A percentile compares a stretch with the other conserved stretches of the same genome.
phyloP scores from a whole-genome alignment of 2,888 invertebrate genomes.

The Mythimna albipuncta region DNA sequence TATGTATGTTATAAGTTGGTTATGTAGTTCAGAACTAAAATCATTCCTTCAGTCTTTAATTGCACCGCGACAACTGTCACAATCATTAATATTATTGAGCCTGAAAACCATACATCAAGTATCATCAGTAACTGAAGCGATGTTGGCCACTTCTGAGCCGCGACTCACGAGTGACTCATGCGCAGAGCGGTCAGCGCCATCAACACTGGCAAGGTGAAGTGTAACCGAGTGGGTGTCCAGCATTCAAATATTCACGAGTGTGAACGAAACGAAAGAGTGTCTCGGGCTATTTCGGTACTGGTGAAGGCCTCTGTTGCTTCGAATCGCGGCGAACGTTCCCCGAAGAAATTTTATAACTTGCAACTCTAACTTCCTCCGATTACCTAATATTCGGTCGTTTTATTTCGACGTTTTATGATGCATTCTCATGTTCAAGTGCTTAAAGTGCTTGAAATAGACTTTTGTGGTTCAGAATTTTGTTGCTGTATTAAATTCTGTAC shows the following conservation, averaged over 20 bases:
- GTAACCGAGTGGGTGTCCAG: constrained; percentile 87
- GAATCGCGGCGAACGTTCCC: constrained; percentile 70
- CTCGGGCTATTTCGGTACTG: constrained; percentile 86
- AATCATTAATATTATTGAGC: constrained; percentile 48
- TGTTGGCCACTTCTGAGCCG: constrained; percentile 63
- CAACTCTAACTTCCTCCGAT: constrained; percentile 79
- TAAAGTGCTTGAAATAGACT: constrained; percentile 45
- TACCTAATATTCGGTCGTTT: constrained; percentile 76
- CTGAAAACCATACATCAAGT: constrained; percentile 70
- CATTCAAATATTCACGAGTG: constrained; percentile 87
- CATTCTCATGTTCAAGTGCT: constrained; percentile 42
- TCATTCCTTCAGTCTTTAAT: constrained; percentile 2
- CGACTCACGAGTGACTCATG: constrained; percentile 78
- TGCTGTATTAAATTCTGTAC: constrained; percentile 38
- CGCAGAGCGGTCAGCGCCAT: constrained; percentile 85
- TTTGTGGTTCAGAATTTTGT: constrained; percentile 36
- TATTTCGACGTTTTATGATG: constrained; percentile 57
- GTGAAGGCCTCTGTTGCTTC: constrained; percentile 84
- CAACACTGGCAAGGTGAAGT: constrained; percentile 88
- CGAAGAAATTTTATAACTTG: constrained; percentile 81
- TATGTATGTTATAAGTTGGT: too few relatives aligned
- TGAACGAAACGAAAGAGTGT: constrained; percentile 84
- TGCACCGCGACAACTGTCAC: constrained; percentile 24
- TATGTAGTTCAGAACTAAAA: constrained; percentile 1
- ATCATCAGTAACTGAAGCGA: constrained; percentile 64